Conservation (phyloP, 2,113 vertebrate species). For the Reinhardtius hippoglossoides region DNA sequence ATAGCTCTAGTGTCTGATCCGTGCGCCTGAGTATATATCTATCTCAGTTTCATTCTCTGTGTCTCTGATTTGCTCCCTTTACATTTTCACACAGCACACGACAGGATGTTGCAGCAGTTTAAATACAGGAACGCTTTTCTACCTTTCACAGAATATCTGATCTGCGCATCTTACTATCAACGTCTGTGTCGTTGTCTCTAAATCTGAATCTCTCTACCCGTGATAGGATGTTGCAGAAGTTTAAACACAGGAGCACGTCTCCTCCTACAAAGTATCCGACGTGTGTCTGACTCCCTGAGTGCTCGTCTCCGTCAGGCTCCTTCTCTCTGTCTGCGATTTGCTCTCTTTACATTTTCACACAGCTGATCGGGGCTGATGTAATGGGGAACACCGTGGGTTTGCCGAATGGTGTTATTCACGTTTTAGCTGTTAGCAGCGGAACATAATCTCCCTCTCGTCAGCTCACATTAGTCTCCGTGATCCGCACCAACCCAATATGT, state of each 20-base stretch:
- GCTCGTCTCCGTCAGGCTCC: neutral
- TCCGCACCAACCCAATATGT: constrained; percentile 79
- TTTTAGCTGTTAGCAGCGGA: constrained; percentile 77
- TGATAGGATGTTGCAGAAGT: neutral
- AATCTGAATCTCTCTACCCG: neutral
- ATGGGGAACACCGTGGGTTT: constrained; percentile 69
- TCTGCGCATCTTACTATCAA: neutral
- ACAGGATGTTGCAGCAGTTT: neutral
- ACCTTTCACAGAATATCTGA: neutral
- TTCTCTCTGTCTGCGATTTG: constrained; percentile 3
- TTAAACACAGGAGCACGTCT: constrained; percentile 2
- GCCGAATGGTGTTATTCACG: constrained; percentile 66
- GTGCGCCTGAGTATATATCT: no score
- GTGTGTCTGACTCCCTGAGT: neutral
- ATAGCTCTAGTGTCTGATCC: no score
- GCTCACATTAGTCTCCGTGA: constrained; percentile 81
- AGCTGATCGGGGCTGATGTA: constrained; percentile 70
- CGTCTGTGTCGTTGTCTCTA: neutral
- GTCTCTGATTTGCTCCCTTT: constrained; percentile 19
- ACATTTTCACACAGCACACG: constrained; percentile 39
- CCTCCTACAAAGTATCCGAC: neutral
- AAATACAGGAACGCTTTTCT: neutral
- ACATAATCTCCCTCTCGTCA: constrained; percentile 83
- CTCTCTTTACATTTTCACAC: constrained; percentile 53
- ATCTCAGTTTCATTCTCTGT: neutral